A percentile compares a stretch with the other conserved stretches of the same genome.
Conservation (phyloP, 2,113 vertebrate genomes). For the Catharus fuscescens region DNA sequence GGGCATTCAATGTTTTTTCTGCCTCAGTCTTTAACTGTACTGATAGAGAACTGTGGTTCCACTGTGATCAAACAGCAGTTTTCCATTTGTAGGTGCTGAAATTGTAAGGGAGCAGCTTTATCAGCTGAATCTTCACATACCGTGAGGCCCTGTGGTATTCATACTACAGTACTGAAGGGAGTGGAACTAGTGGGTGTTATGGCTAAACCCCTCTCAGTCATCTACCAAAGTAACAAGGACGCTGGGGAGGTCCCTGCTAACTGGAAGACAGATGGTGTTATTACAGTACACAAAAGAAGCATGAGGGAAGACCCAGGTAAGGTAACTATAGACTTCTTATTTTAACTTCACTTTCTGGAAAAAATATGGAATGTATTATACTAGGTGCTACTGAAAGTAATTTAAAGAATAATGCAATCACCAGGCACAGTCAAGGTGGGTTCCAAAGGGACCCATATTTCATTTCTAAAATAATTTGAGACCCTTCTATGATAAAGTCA, state of each 20-base stretch:
- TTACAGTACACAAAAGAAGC: not conserved
- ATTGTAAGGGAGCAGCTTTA: not conserved
- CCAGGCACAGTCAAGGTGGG: not conserved
- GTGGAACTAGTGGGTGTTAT: too few relatives aligned
- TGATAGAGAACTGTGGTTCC: fast-evolving
- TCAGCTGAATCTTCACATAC: not conserved
- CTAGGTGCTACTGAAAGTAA: not conserved
- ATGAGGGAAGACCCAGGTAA: not conserved
- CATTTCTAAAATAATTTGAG: not conserved
- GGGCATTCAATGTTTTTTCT: fast-evolving
- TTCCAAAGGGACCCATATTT: not conserved
- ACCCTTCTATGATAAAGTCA: not conserved
- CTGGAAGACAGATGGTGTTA: not conserved
- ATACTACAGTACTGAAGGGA: not conserved
- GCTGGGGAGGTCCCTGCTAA: not conserved
- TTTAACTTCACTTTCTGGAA: not conserved
- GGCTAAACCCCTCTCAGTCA: not conserved
- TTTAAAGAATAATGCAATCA: not conserved
- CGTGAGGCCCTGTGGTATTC: not conserved
- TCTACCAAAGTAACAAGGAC: not conserved
- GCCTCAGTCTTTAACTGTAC: not conserved
- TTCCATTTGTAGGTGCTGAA: not conserved
- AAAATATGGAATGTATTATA: fast-evolving
- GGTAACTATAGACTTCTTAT: not conserved
- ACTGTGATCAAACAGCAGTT: not conserved